These are phyloP conservation scores for Tethea ocularis DNA, from an alignment of 2,888 invertebrate genomes.

Conservation along the genomic window DNA sequence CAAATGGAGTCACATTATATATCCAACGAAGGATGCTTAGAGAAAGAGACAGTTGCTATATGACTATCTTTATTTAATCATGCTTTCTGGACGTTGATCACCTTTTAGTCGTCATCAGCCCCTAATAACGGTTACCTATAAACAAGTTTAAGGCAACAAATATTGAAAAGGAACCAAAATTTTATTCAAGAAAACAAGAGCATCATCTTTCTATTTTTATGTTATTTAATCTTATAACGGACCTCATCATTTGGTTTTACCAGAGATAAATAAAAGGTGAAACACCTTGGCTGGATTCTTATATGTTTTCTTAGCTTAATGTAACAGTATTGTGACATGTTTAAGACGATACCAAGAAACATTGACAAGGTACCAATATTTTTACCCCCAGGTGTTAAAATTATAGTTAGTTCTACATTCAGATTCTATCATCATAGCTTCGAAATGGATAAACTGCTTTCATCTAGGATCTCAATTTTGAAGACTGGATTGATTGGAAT, in stretches of 20 bases:
- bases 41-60: conserved; percentile 17
- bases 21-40: conserved; percentile 17
- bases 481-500: no score
- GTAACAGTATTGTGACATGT: no score
- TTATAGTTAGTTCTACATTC: no score
- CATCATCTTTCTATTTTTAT: not conserved
- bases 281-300: not conserved
- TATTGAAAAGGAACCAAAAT: not conserved
- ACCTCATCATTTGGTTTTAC: not conserved
- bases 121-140: not conserved
- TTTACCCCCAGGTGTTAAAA: no score
- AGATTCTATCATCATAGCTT: no score
- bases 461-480: no score
- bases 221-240: not conserved
- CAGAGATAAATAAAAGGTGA: not conserved
- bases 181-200: not conserved
- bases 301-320: no score
- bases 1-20: conserved; percentile 20
- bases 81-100: not conserved
- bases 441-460: no score
- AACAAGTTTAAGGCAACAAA: not conserved
- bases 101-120: not conserved
- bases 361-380: no score
- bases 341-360: no score
- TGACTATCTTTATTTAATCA: conserved; percentile 12